Evolutionary conservation across 1,140 invertebrate species (phyloP).

Genomic region (Teleogryllus occipitalis): DNA sequence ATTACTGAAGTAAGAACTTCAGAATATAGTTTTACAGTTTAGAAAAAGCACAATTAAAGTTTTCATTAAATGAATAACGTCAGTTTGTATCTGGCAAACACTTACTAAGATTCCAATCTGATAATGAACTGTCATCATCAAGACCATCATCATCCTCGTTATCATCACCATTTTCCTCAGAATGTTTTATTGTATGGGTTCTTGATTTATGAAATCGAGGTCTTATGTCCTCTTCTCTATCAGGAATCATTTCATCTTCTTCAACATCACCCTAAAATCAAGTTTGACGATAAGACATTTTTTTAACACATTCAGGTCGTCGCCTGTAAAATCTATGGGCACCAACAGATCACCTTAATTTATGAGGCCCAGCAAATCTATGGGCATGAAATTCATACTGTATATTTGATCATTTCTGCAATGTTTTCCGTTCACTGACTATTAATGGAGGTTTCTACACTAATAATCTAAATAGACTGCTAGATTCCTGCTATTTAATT

Average conservation of each 20-base stretch:
- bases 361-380: neutral
- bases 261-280: conserved; percentile 55
- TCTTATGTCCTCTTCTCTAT: conserved; percentile 94
- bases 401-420: neutral
- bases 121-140: conserved; percentile 84
- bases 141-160: conserved; percentile 72
- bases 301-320: no score
- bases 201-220: conserved; percentile 93
- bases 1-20: no score
- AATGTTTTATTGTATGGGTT: conserved; percentile 56
- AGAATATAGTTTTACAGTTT: no score
- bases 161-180: conserved; percentile 51
- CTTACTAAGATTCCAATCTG: conserved; percentile 89
- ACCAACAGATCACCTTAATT: no score
- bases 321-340: no score
- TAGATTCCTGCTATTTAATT: no score
- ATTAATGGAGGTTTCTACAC: no score
- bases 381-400: neutral
- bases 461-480: no score
- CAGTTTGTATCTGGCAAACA: conserved; percentile 10
- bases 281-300: neutral
- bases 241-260: conserved; percentile 95
- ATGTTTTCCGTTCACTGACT: no score
- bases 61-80: neutral
- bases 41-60: neutral